A percentile compares a stretch with the other conserved stretches of the same genome.
These are phyloP conservation scores for Margarornis squamiger DNA, from an alignment of 2,797 vertebrate species.

Conservation along the genomic window DNA sequence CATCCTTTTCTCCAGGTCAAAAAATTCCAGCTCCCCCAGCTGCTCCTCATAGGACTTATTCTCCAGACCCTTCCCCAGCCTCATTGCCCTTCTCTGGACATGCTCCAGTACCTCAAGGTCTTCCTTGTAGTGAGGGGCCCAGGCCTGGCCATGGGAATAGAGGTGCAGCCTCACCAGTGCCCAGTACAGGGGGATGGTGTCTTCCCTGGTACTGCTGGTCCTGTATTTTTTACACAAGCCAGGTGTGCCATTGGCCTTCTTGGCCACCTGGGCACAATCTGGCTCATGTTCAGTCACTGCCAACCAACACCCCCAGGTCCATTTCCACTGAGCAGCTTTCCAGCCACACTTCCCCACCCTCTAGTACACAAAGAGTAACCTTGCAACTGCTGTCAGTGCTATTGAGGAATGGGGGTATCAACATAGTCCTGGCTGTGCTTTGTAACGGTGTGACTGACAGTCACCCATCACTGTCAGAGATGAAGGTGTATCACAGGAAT, in stretches of 20 bases:
- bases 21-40: neutral
- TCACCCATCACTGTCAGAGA: neutral
- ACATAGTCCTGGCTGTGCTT: neutral
- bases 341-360: neutral
- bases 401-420: neutral
- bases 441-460: fast-evolving
- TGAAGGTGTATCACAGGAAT: neutral
- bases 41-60: neutral
- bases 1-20: neutral
- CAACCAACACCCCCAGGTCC: neutral
- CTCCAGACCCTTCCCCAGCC: neutral
- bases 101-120: neutral
- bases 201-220: no score
- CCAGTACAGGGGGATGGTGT: neutral
- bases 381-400: neutral
- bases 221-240: neutral
- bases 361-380: neutral
- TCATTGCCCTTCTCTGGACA: neutral
- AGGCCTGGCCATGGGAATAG: neutral
- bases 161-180: neutral
- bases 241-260: neutral
- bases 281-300: no score
- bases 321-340: neutral
- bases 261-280: no score
- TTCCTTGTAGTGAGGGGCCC: neutral